Base-by-base conservation (phyloP, 2,888 invertebrate species). In the Entomobrya proxima region DNA sequence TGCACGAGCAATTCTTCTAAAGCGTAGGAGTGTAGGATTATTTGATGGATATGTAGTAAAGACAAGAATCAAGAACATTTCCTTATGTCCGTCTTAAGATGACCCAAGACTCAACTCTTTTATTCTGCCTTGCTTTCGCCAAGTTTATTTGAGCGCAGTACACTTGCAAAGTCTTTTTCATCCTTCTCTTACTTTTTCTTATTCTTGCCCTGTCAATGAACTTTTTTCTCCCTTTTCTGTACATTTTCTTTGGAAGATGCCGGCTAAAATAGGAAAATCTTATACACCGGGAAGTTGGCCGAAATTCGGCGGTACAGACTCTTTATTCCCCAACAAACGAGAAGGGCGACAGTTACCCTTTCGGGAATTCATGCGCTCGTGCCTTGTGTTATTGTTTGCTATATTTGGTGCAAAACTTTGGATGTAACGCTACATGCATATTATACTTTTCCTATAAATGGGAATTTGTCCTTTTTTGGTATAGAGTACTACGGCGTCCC, bases 221-320 rank as follows among this genome's bases (percentile, higher is more conserved):
- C 82, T 75, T 75, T 82, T 78, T 74, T 76, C 30, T 37, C 40
- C 35, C 24, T 32, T 75, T 80, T 55, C 81, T 81, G 35, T 18
- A 30, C 44, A 61, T 55, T 55, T 76, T 37, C 58, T 55, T 58
- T 55, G 24, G 24, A 55, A 55, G 27, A 50, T n/a, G 18, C 13
- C 18, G 2, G 4, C 11, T 15, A 21, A 18, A 50, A 50, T 11
- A 21, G 1, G 50, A 50, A 18, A 18, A 50, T 2, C 18, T 50
- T 1, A 21, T n/a, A n/a, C n/a, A n/a, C n/a, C 5, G 50, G n/a
- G 50, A 18, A 50, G 50, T 50, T 50, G 21, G 50, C 50, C 13
- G 18, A n/a, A n/a, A n/a, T n/a, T n/a, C n/a, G n/a, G n/a, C n/a
- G n/a, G n/a, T n/a, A n/a, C n/a, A n/a, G n/a, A n/a, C n/a, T n/a